Base-by-base conservation (phyloP, 2,113 vertebrate species). In the Elaphurus davidianus region DNA sequence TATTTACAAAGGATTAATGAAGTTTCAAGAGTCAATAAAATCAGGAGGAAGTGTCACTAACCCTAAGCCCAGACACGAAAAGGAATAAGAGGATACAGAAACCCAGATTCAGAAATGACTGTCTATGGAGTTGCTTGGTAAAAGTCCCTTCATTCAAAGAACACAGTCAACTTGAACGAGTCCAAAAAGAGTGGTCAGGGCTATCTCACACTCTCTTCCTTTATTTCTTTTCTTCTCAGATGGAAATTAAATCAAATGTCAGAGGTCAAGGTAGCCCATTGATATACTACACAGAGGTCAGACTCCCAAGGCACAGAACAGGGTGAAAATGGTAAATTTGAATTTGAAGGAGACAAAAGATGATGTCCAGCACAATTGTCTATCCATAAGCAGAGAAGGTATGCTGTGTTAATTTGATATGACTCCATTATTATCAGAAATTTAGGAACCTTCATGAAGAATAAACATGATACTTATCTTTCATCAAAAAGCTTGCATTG, bases 1-100 rank as follows among this genome's bases (percentile, higher is more conserved):
- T 84, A 59, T 62, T 94, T 95, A 30, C 15, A 83, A 86, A 90
- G n/a, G 12, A 91, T 67, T 95, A 94, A 95, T 59, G 50, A 95
- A 82, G 33, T 89, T 82, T 71, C 27, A 47, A 36, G 23, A 95
- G 60, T 50, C 40, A 33, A 5, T 93, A 95, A 95, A 91, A 93
- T 60, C 45, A 36, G 10, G 36, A 93, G 6, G 15, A 47, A 87
- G 5, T 87, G 7, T 60, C 43, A 57, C 1, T 57, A 71, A 62
- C 4, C 10, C 43, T 81, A 64, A 27, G 16, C 21, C 13, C 54
- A 90, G 84, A 89, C 17, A 9, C 25, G n/a, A 96, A 64, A 89
- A 28, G 8, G 12, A 87, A 57, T 33, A n/a, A 94, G 11, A 55
- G n/a, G 5, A 60, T 92, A 76, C 14, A 83, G 55, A 7, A 86